Evolutionary conservation across 2,888 invertebrate genomes (phyloP), one percentile per base, ranked within the genome.

Genomic region (Pseudococcus viburni): DNA sequence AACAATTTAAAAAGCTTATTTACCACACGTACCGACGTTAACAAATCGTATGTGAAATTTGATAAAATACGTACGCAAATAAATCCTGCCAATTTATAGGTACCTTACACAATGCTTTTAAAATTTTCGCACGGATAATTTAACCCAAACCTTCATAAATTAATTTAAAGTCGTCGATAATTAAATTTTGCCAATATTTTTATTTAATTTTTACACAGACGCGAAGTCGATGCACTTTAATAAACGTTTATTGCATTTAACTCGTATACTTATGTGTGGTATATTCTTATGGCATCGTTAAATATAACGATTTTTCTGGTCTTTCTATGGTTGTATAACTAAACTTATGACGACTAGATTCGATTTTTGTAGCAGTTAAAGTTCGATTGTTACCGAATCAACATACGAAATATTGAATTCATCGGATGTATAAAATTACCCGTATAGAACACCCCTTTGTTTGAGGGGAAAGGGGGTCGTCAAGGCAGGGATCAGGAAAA

Each of bases 241-340:
- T 59, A 17, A 15, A 59, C 59, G 59, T 59, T 59, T 59, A 59
- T 59, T 59, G 7, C 17, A n/a, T 19, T n/a, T 17, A 55, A n/a
- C n/a, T 55, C n/a, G n/a, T 55, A n/a, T 55, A 55, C 17, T n/a
- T 17, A 22, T 39, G 39, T 7, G 6, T 39, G 19, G 39, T n/a
- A 80, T 42, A 26, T 39, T 80, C 80, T 80, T 59, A 59, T n/a
- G 42, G 42, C 42, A n/a, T 80, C 80, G 42, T 80, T 80, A 80
- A 80, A 80, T 80, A 42, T 80, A 80, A 80, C 80, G 80, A 80
- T 17, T 77, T 77, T 15, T 15, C 8, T 42, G 15, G 48, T 12
- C 48, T 51, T 51, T 15, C 12, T 15, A 42, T 42, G 6, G 42
- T 7, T 42, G 42, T 42, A 51, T 51, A 51, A 12, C 12, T 15